phyloP scores from a whole-genome alignment of 2,113 vertebrate species.

The Misgurnus mizolepis region DNA sequence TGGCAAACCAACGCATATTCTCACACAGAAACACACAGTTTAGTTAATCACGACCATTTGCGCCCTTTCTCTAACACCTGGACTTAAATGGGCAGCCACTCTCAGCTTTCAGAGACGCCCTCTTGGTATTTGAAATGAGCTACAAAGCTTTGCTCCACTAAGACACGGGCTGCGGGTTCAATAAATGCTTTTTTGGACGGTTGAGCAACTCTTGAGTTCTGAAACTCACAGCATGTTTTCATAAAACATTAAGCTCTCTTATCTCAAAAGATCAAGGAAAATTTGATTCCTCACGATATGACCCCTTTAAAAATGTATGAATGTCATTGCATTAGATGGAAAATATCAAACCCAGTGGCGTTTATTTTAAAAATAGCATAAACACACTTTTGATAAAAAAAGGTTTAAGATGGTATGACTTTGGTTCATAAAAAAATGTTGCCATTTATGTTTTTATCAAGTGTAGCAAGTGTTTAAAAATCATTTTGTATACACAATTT shows the following conservation, averaged over 20 bases:
- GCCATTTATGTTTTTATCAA: no score
- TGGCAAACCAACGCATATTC: neutral
- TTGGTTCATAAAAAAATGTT: no score
- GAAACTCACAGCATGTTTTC: neutral
- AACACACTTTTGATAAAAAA: neutral
- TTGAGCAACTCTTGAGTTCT: neutral
- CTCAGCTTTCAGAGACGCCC: no score
- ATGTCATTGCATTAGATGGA: neutral
- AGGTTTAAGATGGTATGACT: no score
- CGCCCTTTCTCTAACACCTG: no score
- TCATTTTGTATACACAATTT: no score
- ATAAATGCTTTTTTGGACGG: neutral
- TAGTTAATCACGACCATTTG: neutral
- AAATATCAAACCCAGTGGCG: neutral
- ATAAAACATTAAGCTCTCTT: conserved; percentile 13
- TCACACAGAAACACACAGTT: neutral
- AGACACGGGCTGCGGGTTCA: neutral
- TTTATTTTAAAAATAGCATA: neutral
- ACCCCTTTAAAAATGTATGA: conserved; percentile 9
- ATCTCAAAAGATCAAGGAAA: conserved; percentile 7
- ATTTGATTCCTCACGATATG: neutral
- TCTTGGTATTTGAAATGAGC: no score
- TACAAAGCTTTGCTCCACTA: no score
- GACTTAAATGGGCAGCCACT: no score
- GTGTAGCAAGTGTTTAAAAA: no score